These are phyloP conservation scores for Anolis sagrei DNA, from an alignment of 2,113 vertebrate species.

Conservation along the genomic window DNA sequence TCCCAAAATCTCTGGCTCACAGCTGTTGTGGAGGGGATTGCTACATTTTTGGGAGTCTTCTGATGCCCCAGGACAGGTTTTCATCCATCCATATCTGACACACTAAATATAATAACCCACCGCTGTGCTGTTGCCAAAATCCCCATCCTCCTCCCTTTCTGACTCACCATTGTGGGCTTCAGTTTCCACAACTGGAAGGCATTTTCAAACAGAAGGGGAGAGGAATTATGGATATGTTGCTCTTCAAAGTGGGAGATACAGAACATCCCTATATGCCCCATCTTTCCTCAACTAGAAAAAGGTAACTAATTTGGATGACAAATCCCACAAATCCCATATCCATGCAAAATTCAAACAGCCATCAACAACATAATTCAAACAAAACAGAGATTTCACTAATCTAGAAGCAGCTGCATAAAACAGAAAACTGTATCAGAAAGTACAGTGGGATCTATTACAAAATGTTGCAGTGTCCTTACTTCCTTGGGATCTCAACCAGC, in stretches of 20 bases:
- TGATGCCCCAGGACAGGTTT: background rate
- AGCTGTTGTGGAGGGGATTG: background rate
- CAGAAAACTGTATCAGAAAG: no score
- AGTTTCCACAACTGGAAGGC: slow-evolving; percentile 49
- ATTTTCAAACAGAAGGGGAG: slow-evolving; percentile 2
- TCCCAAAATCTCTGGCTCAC: background rate
- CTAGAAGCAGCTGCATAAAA: no score
- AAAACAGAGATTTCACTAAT: no score
- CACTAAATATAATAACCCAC: accelerated
- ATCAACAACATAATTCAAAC: no score
- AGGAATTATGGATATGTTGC: background rate
- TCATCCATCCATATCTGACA: background rate
- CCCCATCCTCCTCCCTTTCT: accelerated
- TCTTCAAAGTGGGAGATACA: background rate
- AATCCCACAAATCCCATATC: background rate
- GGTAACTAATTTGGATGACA: no score
- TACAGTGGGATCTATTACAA: no score
- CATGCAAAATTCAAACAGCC: no score
- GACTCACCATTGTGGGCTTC: background rate
- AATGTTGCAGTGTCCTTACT: no score
- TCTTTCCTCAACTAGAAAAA: no score
- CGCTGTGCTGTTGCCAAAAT: slow-evolving; percentile 38
- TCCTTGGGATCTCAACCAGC: no score
- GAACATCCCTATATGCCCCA: background rate
- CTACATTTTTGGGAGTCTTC: slow-evolving; percentile 7